phyloP scores from a whole-genome alignment of 2,797 vertebrate genomes.

The Uromys caudimaculatus region DNA sequence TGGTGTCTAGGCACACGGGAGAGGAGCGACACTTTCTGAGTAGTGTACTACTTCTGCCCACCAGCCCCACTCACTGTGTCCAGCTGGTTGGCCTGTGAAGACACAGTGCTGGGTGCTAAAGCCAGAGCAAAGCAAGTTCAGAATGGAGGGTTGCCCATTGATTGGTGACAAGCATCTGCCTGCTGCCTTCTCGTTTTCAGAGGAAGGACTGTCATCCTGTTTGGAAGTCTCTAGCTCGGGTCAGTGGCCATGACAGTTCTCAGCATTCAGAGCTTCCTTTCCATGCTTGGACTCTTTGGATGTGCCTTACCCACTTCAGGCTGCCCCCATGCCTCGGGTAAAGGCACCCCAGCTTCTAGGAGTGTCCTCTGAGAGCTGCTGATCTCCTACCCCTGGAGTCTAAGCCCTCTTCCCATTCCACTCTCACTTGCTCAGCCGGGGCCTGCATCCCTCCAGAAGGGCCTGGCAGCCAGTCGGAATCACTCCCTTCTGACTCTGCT shows the following conservation, averaged over 20 bases:
- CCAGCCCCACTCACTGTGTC: not conserved
- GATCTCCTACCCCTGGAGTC: not conserved
- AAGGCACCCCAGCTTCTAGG: not conserved
- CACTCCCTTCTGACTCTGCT: not conserved
- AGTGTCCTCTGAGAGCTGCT: not conserved
- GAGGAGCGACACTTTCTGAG: not conserved
- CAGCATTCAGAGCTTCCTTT: not conserved
- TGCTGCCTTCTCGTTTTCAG: not conserved
- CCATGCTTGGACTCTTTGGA: not conserved
- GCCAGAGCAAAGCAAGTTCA: not conserved
- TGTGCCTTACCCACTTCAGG: not conserved
- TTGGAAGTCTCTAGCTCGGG: not conserved
- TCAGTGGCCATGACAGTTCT: not conserved
- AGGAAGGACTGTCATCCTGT: not conserved
- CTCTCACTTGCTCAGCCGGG: not conserved
- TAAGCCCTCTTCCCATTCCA: not conserved
- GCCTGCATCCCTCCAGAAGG: not conserved
- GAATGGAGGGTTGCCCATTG: not conserved
- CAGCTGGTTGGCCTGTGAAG: not conserved
- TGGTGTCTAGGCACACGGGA: not conserved
- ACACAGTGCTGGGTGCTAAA: rapidly evolving
- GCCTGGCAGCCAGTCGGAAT: not conserved
- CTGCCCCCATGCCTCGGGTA: not conserved
- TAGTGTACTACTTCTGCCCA: rapidly evolving
- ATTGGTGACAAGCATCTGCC: not conserved